These are phyloP conservation scores for Catocala fraxini DNA, from an alignment of 2,888 invertebrate genomes.

Conservation along the genomic window DNA sequence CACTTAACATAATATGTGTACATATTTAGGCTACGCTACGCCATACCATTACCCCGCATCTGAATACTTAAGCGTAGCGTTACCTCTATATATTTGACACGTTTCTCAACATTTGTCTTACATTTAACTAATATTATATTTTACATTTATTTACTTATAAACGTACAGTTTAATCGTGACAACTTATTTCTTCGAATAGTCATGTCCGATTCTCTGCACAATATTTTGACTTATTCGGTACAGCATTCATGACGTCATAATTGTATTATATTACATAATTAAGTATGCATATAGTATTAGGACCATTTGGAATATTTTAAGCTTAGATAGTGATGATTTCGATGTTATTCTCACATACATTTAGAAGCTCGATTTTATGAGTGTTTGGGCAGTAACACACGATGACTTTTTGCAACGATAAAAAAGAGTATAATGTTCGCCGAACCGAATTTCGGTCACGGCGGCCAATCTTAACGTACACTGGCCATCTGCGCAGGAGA, in stretches of 20 bases:
- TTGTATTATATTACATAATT: neutral
- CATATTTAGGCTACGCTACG: conserved; percentile 20
- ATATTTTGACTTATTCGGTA: conserved; percentile 1
- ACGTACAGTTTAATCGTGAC: conserved; percentile 44
- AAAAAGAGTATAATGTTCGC: no score
- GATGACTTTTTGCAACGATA: no score
- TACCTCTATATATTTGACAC: conserved; percentile 10
- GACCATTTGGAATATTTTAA: neutral
- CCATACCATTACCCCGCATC: neutral
- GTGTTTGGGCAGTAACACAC: no score
- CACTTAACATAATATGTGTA: conserved; percentile 15
- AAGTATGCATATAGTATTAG: neutral
- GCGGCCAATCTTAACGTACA: no score
- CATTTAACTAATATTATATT: conserved; percentile 18
- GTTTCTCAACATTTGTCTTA: conserved; percentile 13
- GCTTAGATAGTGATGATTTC: neutral
- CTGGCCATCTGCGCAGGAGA: no score
- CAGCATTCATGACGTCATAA: conserved; percentile 11
- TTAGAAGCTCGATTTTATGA: no score
- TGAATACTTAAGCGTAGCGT: conserved; percentile 5
- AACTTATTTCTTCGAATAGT: conserved; percentile 51
- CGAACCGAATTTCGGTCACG: no score
- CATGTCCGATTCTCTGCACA: conserved; percentile 40
- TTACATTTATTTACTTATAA: conserved; percentile 17
- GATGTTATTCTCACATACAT: no score